Evolutionary conservation across 2,888 invertebrate species (phyloP), one percentile per base, ranked within the genome.

Genomic region (Bombylius major): DNA sequence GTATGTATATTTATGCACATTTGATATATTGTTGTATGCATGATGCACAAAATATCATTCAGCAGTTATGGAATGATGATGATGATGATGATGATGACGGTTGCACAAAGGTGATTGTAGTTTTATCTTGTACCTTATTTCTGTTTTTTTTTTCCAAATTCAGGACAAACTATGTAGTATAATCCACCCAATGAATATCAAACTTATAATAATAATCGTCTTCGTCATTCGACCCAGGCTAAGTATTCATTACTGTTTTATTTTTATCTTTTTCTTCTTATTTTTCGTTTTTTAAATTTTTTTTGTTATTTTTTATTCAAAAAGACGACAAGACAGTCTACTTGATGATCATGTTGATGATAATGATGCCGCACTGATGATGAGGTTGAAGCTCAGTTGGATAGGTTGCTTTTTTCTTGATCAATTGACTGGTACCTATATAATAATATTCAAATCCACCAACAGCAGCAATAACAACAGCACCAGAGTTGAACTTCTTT

Each of bases 281-380:
- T 23, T 23, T 23, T 23, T 23, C 23, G 1, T 23, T 23, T 23
- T 23, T 23, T 23, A 23, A 23, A 23, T 2, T 23, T 23, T 23
- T 23, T 23, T 23, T n/a, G n/a, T n/a, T 23, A 23, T 23, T 23
- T 23, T 23, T 23, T 23, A 23, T 23, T 23, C 23, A 23, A 23
- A 23, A 23, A 23, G 23, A 23, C 23, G 50, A 51, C 55, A 51
- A 59, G 56, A 56, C 53, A 51, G 36, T 59, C 58, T 59, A 60
- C 59, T 56, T 57, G 58, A 60, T 61, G 61, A 62, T 61, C 56
- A 62, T 60, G 56, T 56, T 62, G 62, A 62, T 60, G 60, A 62
- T 62, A 62, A 60, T 62, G 59, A 61, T 61, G 58, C 60, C 61
- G 60, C 34, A 8, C 34, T 36, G 39, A 57, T 36, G 39, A 57